Evolutionary conservation across 2,797 vertebrate species (phyloP), one percentile per base, ranked within the genome.

Genomic region (Cryptoblepharus egeriae): DNA sequence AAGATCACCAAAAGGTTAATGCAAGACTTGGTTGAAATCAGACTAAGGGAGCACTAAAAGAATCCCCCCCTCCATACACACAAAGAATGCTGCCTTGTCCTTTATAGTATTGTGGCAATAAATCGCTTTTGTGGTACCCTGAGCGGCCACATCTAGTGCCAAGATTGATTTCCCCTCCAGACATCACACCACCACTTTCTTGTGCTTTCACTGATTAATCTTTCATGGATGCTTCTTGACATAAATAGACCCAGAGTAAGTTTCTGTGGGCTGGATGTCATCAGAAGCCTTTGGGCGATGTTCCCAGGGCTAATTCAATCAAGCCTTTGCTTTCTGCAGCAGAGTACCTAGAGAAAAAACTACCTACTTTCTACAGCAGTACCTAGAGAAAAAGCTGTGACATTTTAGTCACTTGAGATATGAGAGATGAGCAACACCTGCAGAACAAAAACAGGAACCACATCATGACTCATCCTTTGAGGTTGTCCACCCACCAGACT

Each of bases 161-260:
- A 77, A 61, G 37, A 75, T 57, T 79, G 45, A 79, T 61, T 73
- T 49, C 49, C 45, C n/a, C 30, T 32, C 52, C 77, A 75, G 77
- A 55, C 26, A 39, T 22, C 60, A 39, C 52, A 83, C 28, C 39
- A 18, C 30, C 12, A 39, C 32, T 72, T 39, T 69, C 22, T 70
- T 32, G 22, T 22, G 28, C 24, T 71, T 22, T n/a, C 16, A 12
- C 37, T 30, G 60, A 76, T 39, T 35, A 77, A 60, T 81, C 74
- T 77, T 85, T 77, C 61, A 71, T 67, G 65, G 79, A 28, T 60
- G 61, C 15, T 39, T 39, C 28, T 60, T 80, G 61, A 71, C 68
- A 80, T 60, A 72, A 76, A 67, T 39, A 79, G 42, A 49, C 5
- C 26, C 82, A 20, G 15, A 60, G 26, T 37, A 71, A 37, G 6